phyloP scores from a whole-genome alignment of 2,797 vertebrate species.

The Gallirallus australis region DNA sequence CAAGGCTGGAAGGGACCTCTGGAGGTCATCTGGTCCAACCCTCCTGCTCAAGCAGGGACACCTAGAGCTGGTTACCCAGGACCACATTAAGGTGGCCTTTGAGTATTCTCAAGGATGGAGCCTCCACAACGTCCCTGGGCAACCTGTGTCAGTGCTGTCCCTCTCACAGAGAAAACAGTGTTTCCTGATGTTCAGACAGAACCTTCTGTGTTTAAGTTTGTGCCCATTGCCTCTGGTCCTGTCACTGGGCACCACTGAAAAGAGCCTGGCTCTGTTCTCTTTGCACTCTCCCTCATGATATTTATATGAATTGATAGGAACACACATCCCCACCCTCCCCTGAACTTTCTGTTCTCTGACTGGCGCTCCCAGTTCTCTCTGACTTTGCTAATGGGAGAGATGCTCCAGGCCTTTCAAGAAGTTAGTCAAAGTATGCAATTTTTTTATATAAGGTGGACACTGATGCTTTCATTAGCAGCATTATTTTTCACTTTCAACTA shows the following conservation, averaged over 20 bases:
- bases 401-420: background rate
- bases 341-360: background rate
- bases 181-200: background rate
- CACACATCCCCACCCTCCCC: no score
- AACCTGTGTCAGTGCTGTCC: background rate
- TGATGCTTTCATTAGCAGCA: background rate
- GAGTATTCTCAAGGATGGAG: background rate
- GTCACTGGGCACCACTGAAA: background rate
- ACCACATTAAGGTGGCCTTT: background rate
- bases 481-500: background rate
- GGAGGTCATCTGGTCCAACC: background rate
- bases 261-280: background rate
- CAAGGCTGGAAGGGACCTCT: background rate
- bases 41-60: background rate
- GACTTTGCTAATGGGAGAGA: background rate
- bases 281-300: background rate
- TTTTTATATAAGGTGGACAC: background rate
- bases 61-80: background rate
- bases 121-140: no score
- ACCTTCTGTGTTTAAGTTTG: background rate
- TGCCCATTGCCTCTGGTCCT: background rate
- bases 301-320: no score
- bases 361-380: background rate
- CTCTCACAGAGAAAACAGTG: background rate
- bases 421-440: background rate